A percentile compares a stretch with the other conserved stretches of the same genome.
Evolutionary conservation across 2,113 vertebrate genomes (phyloP).

Genomic region (Salminus brasiliensis): DNA sequence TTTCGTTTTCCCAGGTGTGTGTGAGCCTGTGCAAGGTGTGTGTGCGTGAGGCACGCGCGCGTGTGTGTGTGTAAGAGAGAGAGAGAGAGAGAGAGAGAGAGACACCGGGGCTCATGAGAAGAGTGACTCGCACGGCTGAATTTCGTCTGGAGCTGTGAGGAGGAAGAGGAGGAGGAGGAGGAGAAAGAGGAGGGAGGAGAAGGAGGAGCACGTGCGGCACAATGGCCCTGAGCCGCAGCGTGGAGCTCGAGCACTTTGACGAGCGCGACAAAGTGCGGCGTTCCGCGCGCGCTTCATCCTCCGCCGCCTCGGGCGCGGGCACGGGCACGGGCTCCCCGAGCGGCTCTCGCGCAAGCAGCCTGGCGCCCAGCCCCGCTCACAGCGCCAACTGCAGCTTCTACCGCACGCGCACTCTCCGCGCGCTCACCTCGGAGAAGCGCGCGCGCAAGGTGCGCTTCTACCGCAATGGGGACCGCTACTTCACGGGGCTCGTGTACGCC

Average conservation of each 20-base stretch:
- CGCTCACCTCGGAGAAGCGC: slow-evolving; percentile 96
- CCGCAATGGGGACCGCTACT: slow-evolving; percentile 95
- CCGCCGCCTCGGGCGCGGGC: slow-evolving; percentile 50
- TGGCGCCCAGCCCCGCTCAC: slow-evolving; percentile 95
- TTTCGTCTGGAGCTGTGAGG: neutral
- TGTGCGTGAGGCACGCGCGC: neutral
- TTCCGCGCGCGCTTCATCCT: slow-evolving; percentile 71
- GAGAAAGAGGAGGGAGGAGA: neutral
- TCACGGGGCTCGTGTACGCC: slow-evolving; percentile 94
- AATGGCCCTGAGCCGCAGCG: slow-evolving; percentile 49
- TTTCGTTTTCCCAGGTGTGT: neutral
- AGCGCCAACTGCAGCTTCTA: slow-evolving; percentile 98
- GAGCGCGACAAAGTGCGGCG: slow-evolving; percentile 89
- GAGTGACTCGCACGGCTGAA: neutral
- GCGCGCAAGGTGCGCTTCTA: slow-evolving; percentile 97
- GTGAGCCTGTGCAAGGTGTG: neutral
- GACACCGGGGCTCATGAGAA: neutral
- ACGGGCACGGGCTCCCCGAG: slow-evolving; percentile 71
- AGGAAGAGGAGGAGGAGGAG: neutral
- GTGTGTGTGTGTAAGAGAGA: neutral
- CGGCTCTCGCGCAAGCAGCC: slow-evolving; percentile 86
- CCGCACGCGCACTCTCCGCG: slow-evolving; percentile 94
- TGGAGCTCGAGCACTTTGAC: slow-evolving; percentile 94
- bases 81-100: neutral
- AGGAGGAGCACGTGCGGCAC: neutral